phyloP scores from a whole-genome alignment of 2,888 invertebrate genomes.

The Hydrotaea diabolus region DNA sequence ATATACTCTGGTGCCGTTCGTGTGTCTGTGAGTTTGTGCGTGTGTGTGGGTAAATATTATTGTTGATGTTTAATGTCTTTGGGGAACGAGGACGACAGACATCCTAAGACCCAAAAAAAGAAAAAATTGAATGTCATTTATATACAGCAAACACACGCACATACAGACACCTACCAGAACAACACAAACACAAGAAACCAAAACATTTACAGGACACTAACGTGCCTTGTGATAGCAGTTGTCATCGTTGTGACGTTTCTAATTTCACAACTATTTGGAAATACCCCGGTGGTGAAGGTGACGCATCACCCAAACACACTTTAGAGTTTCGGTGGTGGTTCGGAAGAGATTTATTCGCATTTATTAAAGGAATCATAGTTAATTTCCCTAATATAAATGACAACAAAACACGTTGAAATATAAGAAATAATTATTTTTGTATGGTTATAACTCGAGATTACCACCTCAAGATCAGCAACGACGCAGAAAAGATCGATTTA shows the following conservation, averaged over 20 bases:
- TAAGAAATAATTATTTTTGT: too few relatives aligned
- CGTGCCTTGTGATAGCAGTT: not conserved
- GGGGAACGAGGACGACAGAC: conserved; percentile 65
- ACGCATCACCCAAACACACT: too few relatives aligned
- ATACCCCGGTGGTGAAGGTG: too few relatives aligned
- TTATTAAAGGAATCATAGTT: too few relatives aligned
- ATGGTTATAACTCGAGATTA: too few relatives aligned
- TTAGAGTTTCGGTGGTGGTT: too few relatives aligned
- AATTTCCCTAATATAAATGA: too few relatives aligned
- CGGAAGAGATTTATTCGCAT: too few relatives aligned
- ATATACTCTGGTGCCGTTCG: conserved; percentile 36
- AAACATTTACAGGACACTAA: not conserved
- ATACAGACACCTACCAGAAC: not conserved
- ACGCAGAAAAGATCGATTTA: too few relatives aligned
- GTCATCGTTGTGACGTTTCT: not conserved
- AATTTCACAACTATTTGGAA: too few relatives aligned
- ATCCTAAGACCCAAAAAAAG: conserved; percentile 57
- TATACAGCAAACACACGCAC: conserved; percentile 23
- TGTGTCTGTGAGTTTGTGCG: conserved; percentile 44
- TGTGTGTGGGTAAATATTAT: conserved; percentile 48
- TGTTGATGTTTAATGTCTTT: conserved; percentile 32
- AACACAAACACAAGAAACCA: conserved; percentile 9
- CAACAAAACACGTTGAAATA: too few relatives aligned
- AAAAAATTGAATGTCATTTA: conserved; percentile 64
- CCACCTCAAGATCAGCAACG: too few relatives aligned